These are phyloP conservation scores for Cynoglossus semilaevis DNA, from an alignment of 2,113 vertebrate species.

Conservation along the genomic window DNA sequence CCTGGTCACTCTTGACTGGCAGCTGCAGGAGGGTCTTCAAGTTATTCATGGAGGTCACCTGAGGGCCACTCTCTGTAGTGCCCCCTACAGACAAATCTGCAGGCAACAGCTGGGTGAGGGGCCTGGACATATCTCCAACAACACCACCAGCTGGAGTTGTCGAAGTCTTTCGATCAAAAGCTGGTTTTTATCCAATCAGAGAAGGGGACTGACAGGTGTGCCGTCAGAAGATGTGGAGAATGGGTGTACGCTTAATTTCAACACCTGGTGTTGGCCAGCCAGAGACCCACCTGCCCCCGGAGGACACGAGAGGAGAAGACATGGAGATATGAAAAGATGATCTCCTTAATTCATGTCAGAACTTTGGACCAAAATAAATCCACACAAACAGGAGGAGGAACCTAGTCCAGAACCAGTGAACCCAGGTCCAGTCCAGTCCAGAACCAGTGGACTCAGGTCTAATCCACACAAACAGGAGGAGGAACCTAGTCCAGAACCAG, in stretches of 20 bases:
- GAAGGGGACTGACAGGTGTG: conserved; percentile 39
- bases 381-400: neutral
- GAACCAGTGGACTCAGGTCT: neutral
- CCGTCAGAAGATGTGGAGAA: conserved; percentile 47
- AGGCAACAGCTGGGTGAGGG: conserved; percentile 75
- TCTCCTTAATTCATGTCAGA: conserved; percentile 40
- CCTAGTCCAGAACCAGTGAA: neutral
- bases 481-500: neutral
- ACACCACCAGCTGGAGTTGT: neutral
- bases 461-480: neutral
- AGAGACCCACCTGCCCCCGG: conserved; percentile 33
- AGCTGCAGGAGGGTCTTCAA: conserved; percentile 80
- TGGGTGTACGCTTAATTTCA: conserved; percentile 44
- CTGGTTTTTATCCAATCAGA: conserved; percentile 57
- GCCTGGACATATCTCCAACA: conserved; percentile 75
- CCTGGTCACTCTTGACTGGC: conserved; percentile 79
- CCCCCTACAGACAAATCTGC: conserved; percentile 76
- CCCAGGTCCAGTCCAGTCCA: neutral
- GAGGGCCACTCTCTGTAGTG: conserved; percentile 62
- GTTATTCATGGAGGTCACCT: conserved; percentile 78
- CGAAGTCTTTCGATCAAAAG: conserved; percentile 28
- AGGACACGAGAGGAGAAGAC: neutral
- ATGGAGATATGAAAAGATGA: too few species aligned
- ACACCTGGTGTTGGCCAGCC: conserved; percentile 38
- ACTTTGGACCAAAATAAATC: neutral